Evolutionary conservation across 2,113 vertebrate species (phyloP).

Genomic region (Polyodon spathula): DNA sequence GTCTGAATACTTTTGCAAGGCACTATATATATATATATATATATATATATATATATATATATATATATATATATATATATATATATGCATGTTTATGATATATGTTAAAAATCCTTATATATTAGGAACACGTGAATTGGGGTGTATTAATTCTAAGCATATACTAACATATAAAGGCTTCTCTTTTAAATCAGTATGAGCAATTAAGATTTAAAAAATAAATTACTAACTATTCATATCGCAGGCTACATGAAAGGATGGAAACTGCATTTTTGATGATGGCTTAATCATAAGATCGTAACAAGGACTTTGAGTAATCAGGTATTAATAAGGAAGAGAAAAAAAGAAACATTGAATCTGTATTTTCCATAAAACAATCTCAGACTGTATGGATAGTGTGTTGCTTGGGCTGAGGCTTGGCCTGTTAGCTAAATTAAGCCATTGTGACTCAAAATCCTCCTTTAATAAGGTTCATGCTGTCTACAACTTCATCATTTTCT

Average conservation of each 20-base stretch:
- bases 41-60: no score
- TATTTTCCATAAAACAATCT: slow-evolving; percentile 46
- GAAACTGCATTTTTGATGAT: slow-evolving; percentile 30
- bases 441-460: slow-evolving; percentile 99
- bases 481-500: slow-evolving; percentile 99
- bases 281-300: slow-evolving; percentile 40
- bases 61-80: no score
- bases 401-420: slow-evolving; percentile 64
- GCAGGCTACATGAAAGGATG: not conserved
- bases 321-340: slow-evolving; percentile 30
- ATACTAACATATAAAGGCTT: no score
- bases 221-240: not conserved
- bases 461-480: slow-evolving; percentile 99
- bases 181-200: not conserved
- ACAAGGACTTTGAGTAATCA: slow-evolving; percentile 49
- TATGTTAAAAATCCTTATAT: no score
- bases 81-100: no score
- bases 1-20: no score
- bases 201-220: not conserved
- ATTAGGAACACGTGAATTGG: no score
- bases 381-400: slow-evolving; percentile 45
- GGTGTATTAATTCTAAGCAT: no score
- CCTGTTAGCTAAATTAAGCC: slow-evolving; percentile 99
- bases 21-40: no score
- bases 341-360: slow-evolving; percentile 26